phyloP scores from a whole-genome alignment of 2,888 invertebrate genomes.

The Neuroscelio doddi region DNA sequence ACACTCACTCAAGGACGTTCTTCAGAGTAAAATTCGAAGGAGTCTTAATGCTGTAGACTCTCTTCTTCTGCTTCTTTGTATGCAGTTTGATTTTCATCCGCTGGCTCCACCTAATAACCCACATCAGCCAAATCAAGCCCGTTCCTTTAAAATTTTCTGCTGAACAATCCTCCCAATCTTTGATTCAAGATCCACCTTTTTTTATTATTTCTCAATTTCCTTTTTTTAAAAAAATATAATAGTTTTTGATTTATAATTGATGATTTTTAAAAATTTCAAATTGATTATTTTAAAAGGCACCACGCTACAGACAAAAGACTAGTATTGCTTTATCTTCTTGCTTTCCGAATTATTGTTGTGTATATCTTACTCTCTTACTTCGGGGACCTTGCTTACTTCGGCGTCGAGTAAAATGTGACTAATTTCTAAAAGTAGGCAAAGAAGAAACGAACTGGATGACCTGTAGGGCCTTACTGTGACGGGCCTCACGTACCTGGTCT shows the following conservation, averaged over 20 bases:
- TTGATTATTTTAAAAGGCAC: too few relatives aligned
- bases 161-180: too few relatives aligned
- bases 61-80: slow-evolving; percentile 51
- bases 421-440: slow-evolving; percentile 68
- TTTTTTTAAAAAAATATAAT: too few relatives aligned
- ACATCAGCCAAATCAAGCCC: slow-evolving; percentile 52
- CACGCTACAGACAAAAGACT: too few relatives aligned
- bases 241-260: too few relatives aligned
- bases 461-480: slow-evolving; percentile 71
- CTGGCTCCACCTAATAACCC: slow-evolving; percentile 47
- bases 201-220: too few relatives aligned
- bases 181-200: too few relatives aligned
- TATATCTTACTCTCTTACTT: slow-evolving; percentile 15
- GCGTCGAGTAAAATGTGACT: slow-evolving; percentile 62
- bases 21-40: too few relatives aligned
- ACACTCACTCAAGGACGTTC: too few relatives aligned
- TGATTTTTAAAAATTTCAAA: too few relatives aligned
- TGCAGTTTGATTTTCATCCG: slow-evolving; percentile 49
- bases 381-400: slow-evolving; percentile 51
- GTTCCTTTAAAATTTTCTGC: too few relatives aligned
- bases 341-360: background rate
- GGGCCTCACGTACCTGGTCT: slow-evolving; percentile 64
- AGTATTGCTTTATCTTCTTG: background rate
- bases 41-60: slow-evolving; percentile 38
- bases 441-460: slow-evolving; percentile 70